phyloP scores from a whole-genome alignment of 2,797 vertebrate genomes.

The Naso thynnoides region DNA sequence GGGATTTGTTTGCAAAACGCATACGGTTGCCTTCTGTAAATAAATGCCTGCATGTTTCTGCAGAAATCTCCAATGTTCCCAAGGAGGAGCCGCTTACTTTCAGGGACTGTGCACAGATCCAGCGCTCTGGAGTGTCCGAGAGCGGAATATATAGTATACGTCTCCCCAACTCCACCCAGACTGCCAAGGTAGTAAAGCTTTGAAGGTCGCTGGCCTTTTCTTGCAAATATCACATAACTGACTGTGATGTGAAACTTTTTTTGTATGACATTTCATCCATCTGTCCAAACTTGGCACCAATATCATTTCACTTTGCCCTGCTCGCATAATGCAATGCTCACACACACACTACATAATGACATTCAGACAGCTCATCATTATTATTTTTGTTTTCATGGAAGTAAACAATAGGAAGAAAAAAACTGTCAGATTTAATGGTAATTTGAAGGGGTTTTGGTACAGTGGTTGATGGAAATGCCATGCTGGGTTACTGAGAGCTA shows the following conservation, averaged over 20 bases:
- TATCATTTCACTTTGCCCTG: slow-evolving; percentile 24
- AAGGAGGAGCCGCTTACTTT: slow-evolving; percentile 78
- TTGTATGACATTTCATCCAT: slow-evolving; percentile 15
- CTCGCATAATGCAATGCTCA: slow-evolving; percentile 11
- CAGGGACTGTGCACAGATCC: slow-evolving; percentile 86
- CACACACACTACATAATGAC: slow-evolving; percentile 15
- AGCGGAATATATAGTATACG: slow-evolving; percentile 85
- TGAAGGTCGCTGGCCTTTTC: slow-evolving; percentile 70
- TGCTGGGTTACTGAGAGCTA: slow-evolving; percentile 51
- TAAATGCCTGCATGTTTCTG: slow-evolving; percentile 44
- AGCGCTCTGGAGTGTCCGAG: slow-evolving; percentile 82
- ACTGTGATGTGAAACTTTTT: slow-evolving; percentile 46
- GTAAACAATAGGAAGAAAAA: slow-evolving; percentile 56
- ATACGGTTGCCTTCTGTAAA: slow-evolving; percentile 54
- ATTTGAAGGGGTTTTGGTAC: slow-evolving; percentile 42
- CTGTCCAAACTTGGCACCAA: slow-evolving; percentile 14
- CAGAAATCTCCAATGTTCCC: slow-evolving; percentile 79
- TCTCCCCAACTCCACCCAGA: slow-evolving; percentile 83
- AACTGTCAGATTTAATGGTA: slow-evolving; percentile 56
- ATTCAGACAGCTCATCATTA: slow-evolving; percentile 52
- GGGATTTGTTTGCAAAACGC: slow-evolving; percentile 46
- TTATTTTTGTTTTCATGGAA: slow-evolving; percentile 24
- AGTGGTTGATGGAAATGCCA: slow-evolving; percentile 65
- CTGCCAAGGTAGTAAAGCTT: slow-evolving; percentile 80
- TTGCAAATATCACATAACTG: slow-evolving; percentile 65